phyloP scores from a whole-genome alignment of 2,888 invertebrate species.

The Ptilodon capucinus region DNA sequence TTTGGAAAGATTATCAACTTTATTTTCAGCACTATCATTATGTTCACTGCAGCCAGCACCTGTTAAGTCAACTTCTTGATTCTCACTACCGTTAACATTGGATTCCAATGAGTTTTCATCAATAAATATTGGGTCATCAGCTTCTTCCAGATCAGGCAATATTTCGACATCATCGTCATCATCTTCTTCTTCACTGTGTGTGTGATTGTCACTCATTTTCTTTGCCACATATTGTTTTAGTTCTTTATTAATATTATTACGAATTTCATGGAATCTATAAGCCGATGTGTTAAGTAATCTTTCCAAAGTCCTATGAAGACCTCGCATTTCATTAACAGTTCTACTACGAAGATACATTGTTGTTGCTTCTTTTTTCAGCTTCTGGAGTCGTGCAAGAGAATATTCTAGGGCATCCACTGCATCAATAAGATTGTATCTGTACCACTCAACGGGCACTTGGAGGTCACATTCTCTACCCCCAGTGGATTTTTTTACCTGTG shows the following conservation, averaged over 20 bases:
- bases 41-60: slow-evolving; percentile 70
- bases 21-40: slow-evolving; percentile 72
- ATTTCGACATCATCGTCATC: slow-evolving; percentile 73
- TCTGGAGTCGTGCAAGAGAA: slow-evolving; percentile 75
- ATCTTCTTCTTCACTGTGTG: slow-evolving; percentile 53
- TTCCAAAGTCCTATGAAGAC: slow-evolving; percentile 79
- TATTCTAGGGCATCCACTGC: slow-evolving; percentile 82
- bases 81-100: slow-evolving; percentile 47
- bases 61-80: slow-evolving; percentile 67
- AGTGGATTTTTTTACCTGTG: slow-evolving; percentile 21
- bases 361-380: slow-evolving; percentile 74
- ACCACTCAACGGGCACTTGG: slow-evolving; percentile 81
- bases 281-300: slow-evolving; percentile 79
- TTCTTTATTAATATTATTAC: slow-evolving; percentile 79
- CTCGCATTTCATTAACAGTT: slow-evolving; percentile 74
- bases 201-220: slow-evolving; percentile 42
- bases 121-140: slow-evolving; percentile 77
- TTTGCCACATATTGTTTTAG: slow-evolving; percentile 75
- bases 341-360: slow-evolving; percentile 71
- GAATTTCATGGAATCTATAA: slow-evolving; percentile 78
- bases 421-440: slow-evolving; percentile 81
- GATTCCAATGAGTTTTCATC: slow-evolving; percentile 78
- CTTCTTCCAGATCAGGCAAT: slow-evolving; percentile 53
- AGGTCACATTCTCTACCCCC: slow-evolving; percentile 54
- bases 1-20: slow-evolving; percentile 22